A percentile compares a stretch with the other conserved stretches of the same genome.
phyloP scores from a whole-genome alignment of 2,888 invertebrate genomes.

The Trichogramma evanescens region DNA sequence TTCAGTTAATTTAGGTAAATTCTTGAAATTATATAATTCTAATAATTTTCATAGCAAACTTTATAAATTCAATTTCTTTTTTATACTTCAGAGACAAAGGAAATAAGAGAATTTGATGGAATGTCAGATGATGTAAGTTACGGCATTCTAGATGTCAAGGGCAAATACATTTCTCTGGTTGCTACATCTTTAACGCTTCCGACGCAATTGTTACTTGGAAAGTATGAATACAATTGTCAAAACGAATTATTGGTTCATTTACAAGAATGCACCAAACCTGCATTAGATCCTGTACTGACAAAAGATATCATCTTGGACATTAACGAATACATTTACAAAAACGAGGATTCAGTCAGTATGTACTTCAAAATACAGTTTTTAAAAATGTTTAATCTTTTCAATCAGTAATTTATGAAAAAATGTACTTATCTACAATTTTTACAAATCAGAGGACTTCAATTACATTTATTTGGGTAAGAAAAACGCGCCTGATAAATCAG shows the following conservation, averaged over 20 bases:
- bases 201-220: too few species aligned
- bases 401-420: background rate
- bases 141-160: conserved; percentile 41
- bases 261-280: conserved; percentile 36
- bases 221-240: conserved; percentile 27
- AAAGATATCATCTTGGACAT: conserved; percentile 45
- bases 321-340: conserved; percentile 49
- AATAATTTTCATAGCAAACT: background rate
- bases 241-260: conserved; percentile 35
- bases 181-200: conserved; percentile 32
- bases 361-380: conserved; percentile 1
- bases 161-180: conserved; percentile 39
- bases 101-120: conserved; percentile 34
- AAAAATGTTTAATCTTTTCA: background rate
- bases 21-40: background rate
- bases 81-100: conserved; percentile 31
- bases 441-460: conserved; percentile 54
- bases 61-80: background rate
- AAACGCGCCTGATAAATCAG: conserved; percentile 44
- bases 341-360: conserved; percentile 31
- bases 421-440: background rate
- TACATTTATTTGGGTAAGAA: conserved; percentile 60
- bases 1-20: conserved; percentile 56
- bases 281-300: conserved; percentile 48
- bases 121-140: conserved; percentile 34